Conservation (phyloP, 2,797 vertebrate genomes). For the Hydrophis major region DNA sequence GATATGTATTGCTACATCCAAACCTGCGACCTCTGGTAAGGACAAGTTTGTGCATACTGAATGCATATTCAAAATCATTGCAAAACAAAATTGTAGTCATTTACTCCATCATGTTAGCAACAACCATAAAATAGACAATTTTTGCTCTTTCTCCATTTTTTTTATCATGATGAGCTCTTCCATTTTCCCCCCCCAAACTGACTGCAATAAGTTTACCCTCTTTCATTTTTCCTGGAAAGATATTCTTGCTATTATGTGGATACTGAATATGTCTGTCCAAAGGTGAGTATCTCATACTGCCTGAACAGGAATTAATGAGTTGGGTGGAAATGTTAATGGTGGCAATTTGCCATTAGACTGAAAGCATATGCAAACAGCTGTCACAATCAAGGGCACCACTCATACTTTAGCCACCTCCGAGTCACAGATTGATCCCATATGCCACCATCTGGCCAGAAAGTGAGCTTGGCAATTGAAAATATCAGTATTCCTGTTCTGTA, state of each 20-base stretch:
- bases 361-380: not conserved
- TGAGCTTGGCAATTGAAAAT: not conserved
- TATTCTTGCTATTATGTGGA: not conserved
- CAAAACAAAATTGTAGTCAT: not conserved
- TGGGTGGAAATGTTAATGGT: not conserved
- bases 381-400: not conserved
- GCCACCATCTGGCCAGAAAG: not conserved
- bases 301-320: not conserved
- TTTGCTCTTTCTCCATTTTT: not conserved
- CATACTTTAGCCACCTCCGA: not conserved
- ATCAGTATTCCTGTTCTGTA: not conserved
- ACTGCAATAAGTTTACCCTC: not conserved
- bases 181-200: not conserved
- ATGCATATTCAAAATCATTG: not conserved
- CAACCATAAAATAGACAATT: not conserved
- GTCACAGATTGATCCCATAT: not conserved
- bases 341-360: not conserved
- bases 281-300: not conserved
- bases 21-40: conserved; percentile 93
- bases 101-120: not conserved
- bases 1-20: conserved; percentile 93
- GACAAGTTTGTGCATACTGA: not conserved
- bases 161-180: not conserved
- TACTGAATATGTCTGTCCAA: not conserved
- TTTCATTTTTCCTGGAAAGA: not conserved